Evolutionary conservation across 2,113 vertebrate species (phyloP).

Genomic region (Takifugu flavidus): DNA sequence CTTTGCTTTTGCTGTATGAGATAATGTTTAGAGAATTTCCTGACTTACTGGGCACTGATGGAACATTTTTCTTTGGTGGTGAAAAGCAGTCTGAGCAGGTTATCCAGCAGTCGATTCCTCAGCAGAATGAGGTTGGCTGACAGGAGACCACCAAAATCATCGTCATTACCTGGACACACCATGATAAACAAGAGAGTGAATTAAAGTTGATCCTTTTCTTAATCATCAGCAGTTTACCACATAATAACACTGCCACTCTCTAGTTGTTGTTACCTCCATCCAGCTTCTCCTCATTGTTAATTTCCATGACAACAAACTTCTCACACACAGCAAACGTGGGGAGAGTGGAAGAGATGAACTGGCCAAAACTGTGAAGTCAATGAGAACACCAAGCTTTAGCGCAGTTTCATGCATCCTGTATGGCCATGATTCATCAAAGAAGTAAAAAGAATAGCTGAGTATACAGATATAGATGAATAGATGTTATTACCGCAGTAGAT

Average conservation of each 20-base stretch:
- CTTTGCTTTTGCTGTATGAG: not conserved
- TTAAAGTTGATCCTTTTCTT: no score
- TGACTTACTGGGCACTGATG: constrained; percentile 90
- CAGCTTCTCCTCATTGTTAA: constrained; percentile 91
- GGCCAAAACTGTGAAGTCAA: constrained; percentile 80
- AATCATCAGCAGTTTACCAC: not conserved
- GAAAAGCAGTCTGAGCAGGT: constrained; percentile 89
- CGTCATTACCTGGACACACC: constrained; percentile 79
- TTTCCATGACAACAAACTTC: constrained; percentile 98
- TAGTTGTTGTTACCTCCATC: constrained; percentile 78
- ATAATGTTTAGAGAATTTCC: not conserved
- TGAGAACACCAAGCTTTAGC: not conserved
- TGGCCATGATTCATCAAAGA: not conserved
- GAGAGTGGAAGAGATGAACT: constrained; percentile 96
- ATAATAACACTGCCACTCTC: not conserved
- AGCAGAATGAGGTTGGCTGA: constrained; percentile 93
- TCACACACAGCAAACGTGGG: constrained; percentile 97
- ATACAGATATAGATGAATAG: rapidly evolving
- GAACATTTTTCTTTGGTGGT: constrained; percentile 90
- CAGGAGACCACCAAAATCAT: constrained; percentile 91
- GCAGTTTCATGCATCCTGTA: not conserved
- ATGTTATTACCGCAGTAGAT: constrained; percentile 86
- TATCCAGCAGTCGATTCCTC: constrained; percentile 91
- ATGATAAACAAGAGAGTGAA: not conserved
- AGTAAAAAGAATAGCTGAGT: not conserved